Evolutionary conservation across 2,888 invertebrate species (phyloP).

Genomic region (Ochropleura plecta): DNA sequence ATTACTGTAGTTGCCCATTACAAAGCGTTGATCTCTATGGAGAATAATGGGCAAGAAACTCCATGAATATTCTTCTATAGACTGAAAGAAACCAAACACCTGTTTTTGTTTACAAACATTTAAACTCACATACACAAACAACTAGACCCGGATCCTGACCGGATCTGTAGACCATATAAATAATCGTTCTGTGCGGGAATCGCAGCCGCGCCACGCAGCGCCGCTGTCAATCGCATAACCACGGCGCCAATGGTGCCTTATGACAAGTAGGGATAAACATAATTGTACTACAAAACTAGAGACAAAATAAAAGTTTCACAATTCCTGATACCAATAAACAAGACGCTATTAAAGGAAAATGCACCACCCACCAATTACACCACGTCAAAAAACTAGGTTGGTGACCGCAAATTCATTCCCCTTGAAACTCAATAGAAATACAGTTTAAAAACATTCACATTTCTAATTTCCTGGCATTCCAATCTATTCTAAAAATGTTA

Average conservation of each 20-base stretch:
- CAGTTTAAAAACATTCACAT: neutral
- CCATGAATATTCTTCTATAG: too few relatives aligned
- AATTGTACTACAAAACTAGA: neutral
- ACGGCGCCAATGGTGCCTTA: neutral
- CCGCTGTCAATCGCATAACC: too few relatives aligned
- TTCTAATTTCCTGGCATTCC: slow-evolving; percentile 31
- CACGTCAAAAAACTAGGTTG: slow-evolving; percentile 11
- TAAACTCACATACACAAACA: too few relatives aligned
- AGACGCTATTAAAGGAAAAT: neutral
- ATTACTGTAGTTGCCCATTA: too few relatives aligned
- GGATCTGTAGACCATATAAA: too few relatives aligned
- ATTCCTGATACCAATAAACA: neutral
- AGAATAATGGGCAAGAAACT: too few relatives aligned
- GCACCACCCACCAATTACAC: slow-evolving; percentile 5
- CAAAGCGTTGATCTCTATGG: too few relatives aligned
- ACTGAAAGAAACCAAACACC: too few relatives aligned
- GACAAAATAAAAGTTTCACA: neutral
- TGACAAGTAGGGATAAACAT: neutral
- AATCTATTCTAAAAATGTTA: slow-evolving; percentile 20
- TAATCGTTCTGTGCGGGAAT: too few relatives aligned
- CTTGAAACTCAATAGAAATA: neutral
- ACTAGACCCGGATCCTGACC: too few relatives aligned
- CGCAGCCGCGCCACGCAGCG: too few relatives aligned
- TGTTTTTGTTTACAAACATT: too few relatives aligned
- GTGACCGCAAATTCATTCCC: slow-evolving; percentile 23